Evolutionary conservation across 2,113 vertebrate species (phyloP), one percentile per base, ranked within the genome.

Genomic region (Tauraco erythrolophus): DNA sequence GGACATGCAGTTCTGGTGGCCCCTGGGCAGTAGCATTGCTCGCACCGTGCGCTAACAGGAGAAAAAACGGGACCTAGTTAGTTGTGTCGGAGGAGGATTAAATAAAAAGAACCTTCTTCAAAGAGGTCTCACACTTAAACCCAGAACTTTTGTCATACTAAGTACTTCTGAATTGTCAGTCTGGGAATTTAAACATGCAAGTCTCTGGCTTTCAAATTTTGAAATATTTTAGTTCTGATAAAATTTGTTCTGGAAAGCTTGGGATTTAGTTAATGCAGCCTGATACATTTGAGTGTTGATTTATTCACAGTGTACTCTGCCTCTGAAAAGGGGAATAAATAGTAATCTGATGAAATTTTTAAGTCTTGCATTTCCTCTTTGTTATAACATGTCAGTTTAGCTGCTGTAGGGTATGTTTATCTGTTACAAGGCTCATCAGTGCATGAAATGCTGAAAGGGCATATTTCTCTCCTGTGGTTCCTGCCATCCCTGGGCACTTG

Each of bases 321-420:
- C n/a, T 88, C 90, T 95, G 91, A 94, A 89, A 96, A 83, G 94
- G 54, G 71, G 84, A 93, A 92, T 95, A 97, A 97, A 95, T 84
- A 96, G 68, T 61, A 92, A 96, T 97, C 96, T 96, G 86, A 94
- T 96, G 75, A 96, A 95, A 93, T 95, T 85, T 87, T 95, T 97
- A 85, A 94, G 90, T 96, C 96, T 98, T 96, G 94, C 27, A 33
- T 97, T 97, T 96, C 68, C 41, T 97, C 97, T 98, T 98, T 98
- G 96, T 97, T 98, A 96, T 89, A 98, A 65, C 97, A 46, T 92
- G 98, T 99, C 98, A 98, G 98, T 99, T 98, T 98, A 97, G 98
- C 97, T 98, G 98, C 98, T 98, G 96, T 97, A 97, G 98, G 98
- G 97, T 98, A 70, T 98, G 97, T 98, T 98, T 99, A 98, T 99